A percentile compares a stretch with the other conserved stretches of the same genome.
Conservation (phyloP, 2,113 vertebrate genomes). For the Isichthys henryi region DNA sequence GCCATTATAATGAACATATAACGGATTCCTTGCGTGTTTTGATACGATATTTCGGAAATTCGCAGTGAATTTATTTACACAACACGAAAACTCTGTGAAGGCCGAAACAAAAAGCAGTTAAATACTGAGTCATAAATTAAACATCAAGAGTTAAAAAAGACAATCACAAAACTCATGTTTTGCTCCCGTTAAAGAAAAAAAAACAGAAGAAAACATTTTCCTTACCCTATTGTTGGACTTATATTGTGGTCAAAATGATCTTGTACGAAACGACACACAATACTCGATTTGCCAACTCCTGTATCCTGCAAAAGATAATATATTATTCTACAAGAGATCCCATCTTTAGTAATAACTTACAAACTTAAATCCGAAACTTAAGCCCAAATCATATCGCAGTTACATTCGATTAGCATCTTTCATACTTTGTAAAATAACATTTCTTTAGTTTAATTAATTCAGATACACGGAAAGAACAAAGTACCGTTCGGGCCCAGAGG, state of each 20-base stretch:
- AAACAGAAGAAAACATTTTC: not conserved
- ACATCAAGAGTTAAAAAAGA: not conserved
- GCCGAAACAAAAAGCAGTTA: not conserved
- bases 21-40: not conserved
- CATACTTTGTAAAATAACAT: not conserved
- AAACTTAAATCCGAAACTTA: not conserved
- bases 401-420: not conserved
- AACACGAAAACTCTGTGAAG: not conserved
- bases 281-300: constrained; percentile 94
- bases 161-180: not conserved
- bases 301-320: constrained; percentile 75
- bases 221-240: constrained; percentile 92
- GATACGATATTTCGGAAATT: not conserved
- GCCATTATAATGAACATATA: not conserved
- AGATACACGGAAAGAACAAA: not conserved
- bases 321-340: not conserved
- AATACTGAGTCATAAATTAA: not conserved
- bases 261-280: constrained; percentile 92
- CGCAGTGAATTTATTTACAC: not conserved
- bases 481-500: not conserved
- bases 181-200: not conserved
- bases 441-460: not conserved
- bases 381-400: not conserved
- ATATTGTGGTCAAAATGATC: constrained; percentile 97
- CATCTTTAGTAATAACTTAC: constrained; percentile 9